Conservation (phyloP, 2,888 invertebrate genomes). For the Hartigia nigra region DNA sequence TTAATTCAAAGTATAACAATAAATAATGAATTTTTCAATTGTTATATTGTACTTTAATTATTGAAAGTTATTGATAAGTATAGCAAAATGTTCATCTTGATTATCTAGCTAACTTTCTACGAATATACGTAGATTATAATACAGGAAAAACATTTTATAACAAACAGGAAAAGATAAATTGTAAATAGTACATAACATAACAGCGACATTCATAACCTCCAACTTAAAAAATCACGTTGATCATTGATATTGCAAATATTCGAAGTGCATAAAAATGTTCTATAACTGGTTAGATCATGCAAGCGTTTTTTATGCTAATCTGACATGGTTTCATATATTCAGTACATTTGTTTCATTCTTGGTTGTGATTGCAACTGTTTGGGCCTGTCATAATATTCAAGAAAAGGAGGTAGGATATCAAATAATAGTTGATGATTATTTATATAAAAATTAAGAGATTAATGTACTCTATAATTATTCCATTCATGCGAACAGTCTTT, state of each 20-base stretch:
- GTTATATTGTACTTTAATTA: background rate
- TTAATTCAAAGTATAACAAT: background rate
- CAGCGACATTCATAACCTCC: conserved; percentile 19
- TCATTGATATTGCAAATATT: conserved; percentile 11
- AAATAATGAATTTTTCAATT: background rate
- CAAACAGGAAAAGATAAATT: background rate
- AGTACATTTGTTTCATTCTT: conserved; percentile 28
- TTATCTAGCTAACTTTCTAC: background rate
- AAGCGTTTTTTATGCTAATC: conserved; percentile 30
- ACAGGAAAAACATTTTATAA: background rate
- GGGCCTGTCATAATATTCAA: conserved; percentile 11
- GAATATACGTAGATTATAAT: background rate
- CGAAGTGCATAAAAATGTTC: conserved; percentile 22
- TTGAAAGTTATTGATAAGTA: background rate
- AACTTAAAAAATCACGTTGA: background rate
- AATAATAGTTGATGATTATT: conserved; percentile 10
- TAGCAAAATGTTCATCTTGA: background rate
- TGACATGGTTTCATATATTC: conserved; percentile 23
- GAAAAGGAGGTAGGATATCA: conserved; percentile 19
- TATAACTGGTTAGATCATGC: conserved; percentile 31
- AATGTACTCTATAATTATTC: too few relatives aligned
- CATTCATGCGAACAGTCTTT: background rate
- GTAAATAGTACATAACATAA: conserved; percentile 13
- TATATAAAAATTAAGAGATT: conserved; percentile 2
- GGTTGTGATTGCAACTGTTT: conserved; percentile 27